Conservation (phyloP, 64 coral and sea anemone genomes). For the Hydrozoanthus tunicans region DNA sequence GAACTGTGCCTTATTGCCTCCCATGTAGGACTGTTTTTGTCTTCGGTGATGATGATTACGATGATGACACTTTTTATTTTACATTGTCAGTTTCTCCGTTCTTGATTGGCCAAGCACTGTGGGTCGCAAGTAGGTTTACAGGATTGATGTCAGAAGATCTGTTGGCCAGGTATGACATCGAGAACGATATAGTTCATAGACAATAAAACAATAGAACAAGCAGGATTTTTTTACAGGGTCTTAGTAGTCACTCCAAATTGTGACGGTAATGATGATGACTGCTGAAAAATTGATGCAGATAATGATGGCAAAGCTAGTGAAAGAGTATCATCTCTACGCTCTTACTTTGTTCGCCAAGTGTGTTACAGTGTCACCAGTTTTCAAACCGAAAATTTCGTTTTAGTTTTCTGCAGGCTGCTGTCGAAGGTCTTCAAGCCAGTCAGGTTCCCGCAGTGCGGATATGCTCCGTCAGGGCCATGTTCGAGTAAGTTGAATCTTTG, state of each 20-base stretch:
- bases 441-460: conserved; percentile 90
- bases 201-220: too few species aligned
- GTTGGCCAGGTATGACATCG: conserved; percentile 68
- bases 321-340: too few species aligned
- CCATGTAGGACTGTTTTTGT: too few species aligned
- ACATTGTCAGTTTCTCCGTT: conserved; percentile 78
- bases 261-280: too few species aligned
- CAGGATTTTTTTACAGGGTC: too few species aligned
- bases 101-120: conserved; percentile 94
- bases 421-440: conserved; percentile 79
- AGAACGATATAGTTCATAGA: too few species aligned
- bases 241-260: too few species aligned
- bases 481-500: conserved; percentile 68
- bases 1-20: too few species aligned
- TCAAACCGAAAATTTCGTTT: background rate
- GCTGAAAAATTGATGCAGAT: too few species aligned
- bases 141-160: conserved; percentile 76
- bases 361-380: background rate
- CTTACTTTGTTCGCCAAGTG: background rate
- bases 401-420: conserved; percentile 93
- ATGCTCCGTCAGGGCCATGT: conserved; percentile 88
- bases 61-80: background rate
- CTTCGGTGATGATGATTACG: too few species aligned
- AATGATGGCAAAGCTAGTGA: too few species aligned
- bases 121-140: conserved; percentile 93